Conservation (phyloP, 1,140 invertebrate genomes). For the Branchinecta lindahli region DNA sequence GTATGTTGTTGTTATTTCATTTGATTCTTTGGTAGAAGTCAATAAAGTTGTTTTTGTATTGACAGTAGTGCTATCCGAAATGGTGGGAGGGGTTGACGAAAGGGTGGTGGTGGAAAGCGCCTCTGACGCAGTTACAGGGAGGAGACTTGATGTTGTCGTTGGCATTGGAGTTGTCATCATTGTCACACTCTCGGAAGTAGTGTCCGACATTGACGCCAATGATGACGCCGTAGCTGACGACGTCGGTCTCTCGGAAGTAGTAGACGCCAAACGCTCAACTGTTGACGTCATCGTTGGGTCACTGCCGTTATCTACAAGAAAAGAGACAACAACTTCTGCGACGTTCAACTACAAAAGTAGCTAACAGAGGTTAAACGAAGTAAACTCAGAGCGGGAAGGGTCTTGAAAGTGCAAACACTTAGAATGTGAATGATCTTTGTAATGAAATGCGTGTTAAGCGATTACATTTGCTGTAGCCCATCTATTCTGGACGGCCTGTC, state of each 20-base stretch:
- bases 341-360: no score
- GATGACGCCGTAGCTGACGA: neutral
- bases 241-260: neutral
- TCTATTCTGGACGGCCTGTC: no score
- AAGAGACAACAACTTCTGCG: no score
- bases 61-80: neutral
- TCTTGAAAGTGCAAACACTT: no score
- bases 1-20: neutral
- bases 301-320: no score
- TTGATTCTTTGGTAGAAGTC: no score
- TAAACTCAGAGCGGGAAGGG: no score
- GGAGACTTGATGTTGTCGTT: neutral
- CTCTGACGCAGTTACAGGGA: neutral
- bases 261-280: neutral
- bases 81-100: constrained; percentile 4
- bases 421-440: no score
- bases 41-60: neutral
- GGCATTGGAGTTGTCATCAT: neutral
- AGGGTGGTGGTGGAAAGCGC: neutral
- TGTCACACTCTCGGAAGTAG: neutral
- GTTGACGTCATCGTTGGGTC: neutral
- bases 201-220: neutral
- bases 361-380: no score
- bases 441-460: no score
- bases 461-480: no score